A percentile compares a stretch with the other conserved stretches of the same genome.
phyloP scores from a whole-genome alignment of 2,888 invertebrate species.

The Pyralis farinalis region DNA sequence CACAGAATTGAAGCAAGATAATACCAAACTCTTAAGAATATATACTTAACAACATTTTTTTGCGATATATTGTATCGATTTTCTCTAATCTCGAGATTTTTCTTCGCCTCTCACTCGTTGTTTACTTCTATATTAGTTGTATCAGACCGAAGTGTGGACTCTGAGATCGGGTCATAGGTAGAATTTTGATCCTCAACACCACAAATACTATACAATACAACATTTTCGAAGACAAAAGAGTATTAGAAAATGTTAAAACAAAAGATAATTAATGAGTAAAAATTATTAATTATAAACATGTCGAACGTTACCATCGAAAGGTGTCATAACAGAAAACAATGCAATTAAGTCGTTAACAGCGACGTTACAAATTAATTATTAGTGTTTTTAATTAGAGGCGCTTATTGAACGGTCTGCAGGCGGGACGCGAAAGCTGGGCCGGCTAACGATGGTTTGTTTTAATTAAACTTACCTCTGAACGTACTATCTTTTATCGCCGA shows the following conservation, averaged over 20 bases:
- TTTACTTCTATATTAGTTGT: too few species aligned
- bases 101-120: too few species aligned
- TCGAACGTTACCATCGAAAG: conserved; percentile 21
- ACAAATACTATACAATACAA: too few species aligned
- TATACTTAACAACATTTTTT: too few species aligned
- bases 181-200: too few species aligned
- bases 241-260: background rate
- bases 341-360: conserved; percentile 43
- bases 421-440: conserved; percentile 27
- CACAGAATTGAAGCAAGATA: too few species aligned
- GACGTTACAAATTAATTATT: conserved; percentile 61
- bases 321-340: conserved; percentile 29
- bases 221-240: background rate
- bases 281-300: conserved; percentile 11
- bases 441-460: conserved; percentile 51
- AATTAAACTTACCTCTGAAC: conserved; percentile 55
- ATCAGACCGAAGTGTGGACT: too few species aligned
- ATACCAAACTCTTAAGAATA: too few species aligned
- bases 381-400: conserved; percentile 63
- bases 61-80: too few species aligned
- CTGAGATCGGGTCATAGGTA: too few species aligned
- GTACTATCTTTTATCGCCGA: conserved; percentile 29
- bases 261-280: conserved; percentile 3
- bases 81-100: too few species aligned
- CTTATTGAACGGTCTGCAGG: conserved; percentile 46